Conservation (phyloP, 1,140 invertebrate species). For the Coelopa frigida region DNA sequence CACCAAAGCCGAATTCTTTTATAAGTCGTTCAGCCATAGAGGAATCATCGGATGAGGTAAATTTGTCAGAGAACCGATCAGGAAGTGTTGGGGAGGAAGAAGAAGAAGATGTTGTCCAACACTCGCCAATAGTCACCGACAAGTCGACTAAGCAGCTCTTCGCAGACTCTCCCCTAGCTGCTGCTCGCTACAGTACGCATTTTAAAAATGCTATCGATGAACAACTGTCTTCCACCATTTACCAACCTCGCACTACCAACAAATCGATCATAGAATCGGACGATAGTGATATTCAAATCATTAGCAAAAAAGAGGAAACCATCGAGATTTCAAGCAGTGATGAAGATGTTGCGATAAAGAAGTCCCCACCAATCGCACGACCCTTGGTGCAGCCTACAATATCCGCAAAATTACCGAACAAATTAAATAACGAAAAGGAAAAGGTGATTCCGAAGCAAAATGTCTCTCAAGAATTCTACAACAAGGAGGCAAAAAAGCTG, state of each 20-base stretch:
- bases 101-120: no score
- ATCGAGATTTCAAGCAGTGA: conserved; percentile 33
- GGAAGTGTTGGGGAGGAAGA: no score
- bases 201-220: conserved; percentile 26
- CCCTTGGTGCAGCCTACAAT: conserved; percentile 33
- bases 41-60: no score
- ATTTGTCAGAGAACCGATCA: no score
- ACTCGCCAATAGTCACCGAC: no score
- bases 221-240: conserved; percentile 30
- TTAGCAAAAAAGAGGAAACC: conserved; percentile 24
- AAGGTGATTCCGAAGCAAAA: conserved; percentile 8
- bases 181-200: conserved; percentile 26
- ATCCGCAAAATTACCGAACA: conserved; percentile 7
- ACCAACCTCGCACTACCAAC: background rate
- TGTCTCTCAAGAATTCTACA: conserved; percentile 19
- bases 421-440: background rate
- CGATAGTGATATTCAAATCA: conserved; percentile 28
- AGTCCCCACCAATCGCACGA: background rate
- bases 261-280: conserved; percentile 16
- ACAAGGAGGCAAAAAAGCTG: conserved; percentile 24
- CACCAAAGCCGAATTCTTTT: no score
- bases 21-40: no score
- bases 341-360: conserved; percentile 18
- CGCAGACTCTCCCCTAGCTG: conserved; percentile 1
- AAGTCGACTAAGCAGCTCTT: no score